Base-by-base conservation (phyloP, 2,797 vertebrate species). In the Tinamus major region DNA sequence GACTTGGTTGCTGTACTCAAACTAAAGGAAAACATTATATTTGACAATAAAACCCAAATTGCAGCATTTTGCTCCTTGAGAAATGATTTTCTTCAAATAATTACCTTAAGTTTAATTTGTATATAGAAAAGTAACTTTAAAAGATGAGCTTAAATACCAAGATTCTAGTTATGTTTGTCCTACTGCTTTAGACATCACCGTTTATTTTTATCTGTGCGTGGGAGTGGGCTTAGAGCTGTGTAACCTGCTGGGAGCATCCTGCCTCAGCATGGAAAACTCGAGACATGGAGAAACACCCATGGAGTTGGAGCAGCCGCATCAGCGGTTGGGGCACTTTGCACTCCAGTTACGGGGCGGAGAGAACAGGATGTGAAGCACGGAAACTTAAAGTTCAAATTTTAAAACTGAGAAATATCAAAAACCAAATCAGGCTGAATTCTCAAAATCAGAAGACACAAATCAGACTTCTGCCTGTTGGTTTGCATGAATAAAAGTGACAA, bases 1-100 rank as follows among this genome's bases (percentile, higher is more conserved):
- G 97, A 92, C 94, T 96, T 96, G 95, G 94, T 87, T 89, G 91
- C 90, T 94, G 78, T 90, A 37, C 89, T 58, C 39, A 85, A 95
- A 83, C 76, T 89, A 88, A 96, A 87, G 76, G 48, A 77, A 70
- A 92, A 85, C 29, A 88, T 80, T 85, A 69, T 61, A 56, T 95
- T 92, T 96, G 89, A 83, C 94, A 91, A 37, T 77, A 75, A 68
- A 95, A 87, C 31, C 87, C 96, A 97, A 92, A 94, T 81, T 27
- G 85, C 21, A 46, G 58, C 89, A 88, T 92, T 96, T 91, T 83
- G 17, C 58, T 87, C 89, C 95, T 96, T 93, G 87, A 95, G 95
- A 91, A 94, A 70, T 2, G 2, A 85, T 81, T 89, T 56, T 94
- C 86, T 96, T 91, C 81, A 87, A 94, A 89, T 80, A 83, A 87